These are phyloP conservation scores for Nixonia krombeini DNA, from an alignment of 1,140 invertebrate genomes.

Conservation along the genomic window DNA sequence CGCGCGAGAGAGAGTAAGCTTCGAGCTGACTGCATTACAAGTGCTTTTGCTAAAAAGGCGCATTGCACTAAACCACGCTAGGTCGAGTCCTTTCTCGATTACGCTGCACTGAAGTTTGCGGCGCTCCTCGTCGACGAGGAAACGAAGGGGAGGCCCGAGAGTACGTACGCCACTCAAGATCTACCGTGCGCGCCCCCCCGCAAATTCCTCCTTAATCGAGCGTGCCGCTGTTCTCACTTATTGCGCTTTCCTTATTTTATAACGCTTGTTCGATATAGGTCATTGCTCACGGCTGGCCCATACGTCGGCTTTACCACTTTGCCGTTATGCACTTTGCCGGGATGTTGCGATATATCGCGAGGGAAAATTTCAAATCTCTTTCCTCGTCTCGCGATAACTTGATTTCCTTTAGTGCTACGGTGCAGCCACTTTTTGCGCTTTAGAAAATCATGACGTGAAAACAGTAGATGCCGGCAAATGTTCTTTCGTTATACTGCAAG, in stretches of 20 bases:
- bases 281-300: constrained; percentile 37
- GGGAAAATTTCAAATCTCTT: neutral
- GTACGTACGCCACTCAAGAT: constrained; percentile 21
- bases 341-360: too few species aligned
- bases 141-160: constrained; percentile 28
- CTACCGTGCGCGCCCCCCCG: constrained; percentile 1
- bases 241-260: constrained; percentile 36
- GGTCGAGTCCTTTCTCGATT: constrained; percentile 34
- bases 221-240: constrained; percentile 20
- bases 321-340: too few species aligned
- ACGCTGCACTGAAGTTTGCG: constrained; percentile 30
- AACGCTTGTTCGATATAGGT: constrained; percentile 30
- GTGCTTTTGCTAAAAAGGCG: constrained; percentile 22
- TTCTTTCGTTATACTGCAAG: too few species aligned
- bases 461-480: too few species aligned
- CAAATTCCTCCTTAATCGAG: constrained; percentile 34
- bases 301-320: constrained; percentile 12
- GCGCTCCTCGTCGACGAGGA: constrained; percentile 31
- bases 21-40: constrained; percentile 25
- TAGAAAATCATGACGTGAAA: too few species aligned
- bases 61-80: constrained; percentile 22
- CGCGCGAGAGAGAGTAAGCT: constrained; percentile 8
- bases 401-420: too few species aligned
- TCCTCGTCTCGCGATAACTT: neutral
- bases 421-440: too few species aligned